phyloP scores from a whole-genome alignment of 1,140 invertebrate genomes.

The Pentalonia nigronervosa region DNA sequence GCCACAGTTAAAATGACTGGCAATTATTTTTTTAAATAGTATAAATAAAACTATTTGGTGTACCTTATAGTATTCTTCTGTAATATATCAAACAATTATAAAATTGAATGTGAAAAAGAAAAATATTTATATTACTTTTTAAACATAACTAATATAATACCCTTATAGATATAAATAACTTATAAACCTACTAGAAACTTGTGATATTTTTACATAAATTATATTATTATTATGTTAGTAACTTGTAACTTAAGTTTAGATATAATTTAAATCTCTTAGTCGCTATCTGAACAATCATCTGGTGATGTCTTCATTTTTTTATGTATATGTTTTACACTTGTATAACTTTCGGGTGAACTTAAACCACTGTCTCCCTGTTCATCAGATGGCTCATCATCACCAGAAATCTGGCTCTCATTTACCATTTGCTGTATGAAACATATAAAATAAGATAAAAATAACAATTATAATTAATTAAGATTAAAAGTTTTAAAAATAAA shows the following conservation, averaged over 20 bases:
- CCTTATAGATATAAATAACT: neutral
- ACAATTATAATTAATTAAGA: neutral
- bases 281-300: neutral
- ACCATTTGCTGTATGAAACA: neutral
- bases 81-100: neutral
- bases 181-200: constrained; percentile 19
- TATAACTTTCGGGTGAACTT: neutral
- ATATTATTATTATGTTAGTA: neutral
- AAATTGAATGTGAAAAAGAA: neutral
- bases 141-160: neutral
- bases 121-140: neutral
- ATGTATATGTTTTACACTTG: constrained; percentile 9
- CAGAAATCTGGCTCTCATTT: neutral
- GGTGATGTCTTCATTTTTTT: constrained; percentile 39
- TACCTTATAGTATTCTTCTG: neutral
- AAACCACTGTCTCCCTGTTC: neutral
- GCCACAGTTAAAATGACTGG: neutral
- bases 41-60: neutral
- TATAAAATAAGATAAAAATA: neutral
- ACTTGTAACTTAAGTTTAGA: neutral
- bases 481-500: neutral
- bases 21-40: neutral
- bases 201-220: neutral
- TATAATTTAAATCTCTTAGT: neutral
- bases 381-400: neutral